Evolutionary conservation across 2,888 invertebrate genomes (phyloP), one percentile per base, ranked within the genome.

Genomic region (Beris morrisii): DNA sequence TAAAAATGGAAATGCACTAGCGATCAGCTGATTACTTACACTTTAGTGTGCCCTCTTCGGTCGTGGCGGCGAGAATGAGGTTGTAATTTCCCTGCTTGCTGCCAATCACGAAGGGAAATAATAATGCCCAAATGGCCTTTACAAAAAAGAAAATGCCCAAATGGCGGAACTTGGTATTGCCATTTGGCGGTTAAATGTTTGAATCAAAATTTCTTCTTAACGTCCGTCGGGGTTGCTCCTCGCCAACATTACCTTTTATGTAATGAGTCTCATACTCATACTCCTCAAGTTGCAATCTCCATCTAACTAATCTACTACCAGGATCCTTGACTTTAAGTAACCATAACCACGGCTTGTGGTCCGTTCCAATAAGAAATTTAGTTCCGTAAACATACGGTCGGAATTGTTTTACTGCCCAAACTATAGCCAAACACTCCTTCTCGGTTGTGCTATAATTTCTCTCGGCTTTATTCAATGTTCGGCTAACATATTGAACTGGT

Each of bases 281-380:
- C 58, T 74, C 73, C 43, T 71, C 70, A 6, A 75, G 65, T 69
- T 72, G 71, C n/a, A 75, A 66, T 53, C 73, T 55, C 74, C 74
- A 75, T 31, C 74, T 52, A 7, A 73, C 61, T 5, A 77, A 52
- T 53, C 71, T 67, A 22, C 22, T 22, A 22, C 22, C 22, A 22
- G 22, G 22, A 22, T 22, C 22, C 22, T 22, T 22, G 22, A 1
- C 28, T 15, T 67, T 69, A 59, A 67, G 58, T n/a, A 71, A 56
- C 72, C 71, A 73, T 45, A 64, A 52, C 1, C 75, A 65, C 3
- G 73, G 72, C 56, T 70, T 69, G 67, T 75, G 74, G 64, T 76
- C 76, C 0, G 73, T 75, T 5, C 73, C 64, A 6, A 75, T 66
- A 28, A 58, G 70, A 63, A 75, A 74, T 31, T 65, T 69, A 55